These are phyloP conservation scores for Glaucidium brasilianum DNA, from an alignment of 2,113 vertebrate genomes.

Conservation along the genomic window DNA sequence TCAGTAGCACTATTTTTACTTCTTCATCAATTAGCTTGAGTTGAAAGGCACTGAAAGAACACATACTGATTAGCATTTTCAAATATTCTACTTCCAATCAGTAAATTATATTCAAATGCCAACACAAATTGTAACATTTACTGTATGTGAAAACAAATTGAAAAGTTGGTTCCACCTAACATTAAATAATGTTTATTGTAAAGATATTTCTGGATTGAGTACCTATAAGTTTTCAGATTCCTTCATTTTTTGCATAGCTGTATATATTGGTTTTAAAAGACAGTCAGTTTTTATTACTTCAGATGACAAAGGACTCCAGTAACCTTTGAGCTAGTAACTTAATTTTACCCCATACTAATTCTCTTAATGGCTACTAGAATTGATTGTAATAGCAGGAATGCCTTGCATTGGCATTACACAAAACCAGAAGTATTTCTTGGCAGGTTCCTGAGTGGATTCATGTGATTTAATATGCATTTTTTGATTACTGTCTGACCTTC, in stretches of 20 bases:
- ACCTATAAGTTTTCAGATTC: background rate
- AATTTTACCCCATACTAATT: slow-evolving; percentile 50
- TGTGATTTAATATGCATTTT: slow-evolving; percentile 75
- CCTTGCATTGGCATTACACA: slow-evolving; percentile 32
- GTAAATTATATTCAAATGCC: slow-evolving; percentile 40
- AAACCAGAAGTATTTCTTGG: slow-evolving; percentile 56
- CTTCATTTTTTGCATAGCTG: background rate
- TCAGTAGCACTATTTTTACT: background rate
- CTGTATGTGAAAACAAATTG: slow-evolving; percentile 13
- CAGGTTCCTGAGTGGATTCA: slow-evolving; percentile 57
- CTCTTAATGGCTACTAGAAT: slow-evolving; percentile 64
- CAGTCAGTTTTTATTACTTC: slow-evolving; percentile 35
- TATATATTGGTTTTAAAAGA: slow-evolving; percentile 22
- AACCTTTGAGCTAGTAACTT: slow-evolving; percentile 57
- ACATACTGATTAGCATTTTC: slow-evolving; percentile 36
- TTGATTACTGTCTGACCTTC: slow-evolving; percentile 74
- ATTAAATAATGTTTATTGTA: slow-evolving; percentile 40
- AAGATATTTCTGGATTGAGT: background rate
- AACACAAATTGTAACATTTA: slow-evolving; percentile 12
- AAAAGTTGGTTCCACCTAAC: slow-evolving; percentile 18
- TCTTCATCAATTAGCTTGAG: background rate
- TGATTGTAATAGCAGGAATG: slow-evolving; percentile 63
- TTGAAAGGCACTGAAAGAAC: background rate
- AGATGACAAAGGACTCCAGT: slow-evolving; percentile 6
- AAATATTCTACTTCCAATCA: slow-evolving; percentile 14